Conservation (phyloP, 1,140 invertebrate genomes). For the Drosophila littoralis region DNA sequence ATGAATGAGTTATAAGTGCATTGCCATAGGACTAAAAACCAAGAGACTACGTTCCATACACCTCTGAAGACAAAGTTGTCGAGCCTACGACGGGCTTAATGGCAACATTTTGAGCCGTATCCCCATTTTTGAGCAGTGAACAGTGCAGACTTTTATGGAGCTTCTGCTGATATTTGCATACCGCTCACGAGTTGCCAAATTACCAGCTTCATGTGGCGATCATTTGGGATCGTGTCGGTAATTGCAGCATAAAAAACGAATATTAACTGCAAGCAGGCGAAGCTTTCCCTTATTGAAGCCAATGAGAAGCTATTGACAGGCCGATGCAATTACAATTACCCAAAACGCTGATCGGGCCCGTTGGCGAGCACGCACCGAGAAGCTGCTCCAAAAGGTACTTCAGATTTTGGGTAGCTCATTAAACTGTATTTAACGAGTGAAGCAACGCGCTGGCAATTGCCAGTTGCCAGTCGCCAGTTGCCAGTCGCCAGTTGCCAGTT, state of each 20-base stretch:
- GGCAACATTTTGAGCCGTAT: constrained; percentile 3
- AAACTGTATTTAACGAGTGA: constrained; percentile 70
- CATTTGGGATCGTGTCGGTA: constrained; percentile 72
- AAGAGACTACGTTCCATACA: too few relatives aligned
- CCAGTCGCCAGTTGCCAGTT: constrained; percentile 8
- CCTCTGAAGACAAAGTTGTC: too few relatives aligned
- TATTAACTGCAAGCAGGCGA: constrained; percentile 28
- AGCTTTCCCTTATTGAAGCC: constrained; percentile 54
- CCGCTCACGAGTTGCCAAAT: constrained; percentile 59
- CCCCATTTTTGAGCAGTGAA: background rate
- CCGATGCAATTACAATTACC: constrained; percentile 72
- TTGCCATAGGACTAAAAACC: too few relatives aligned
- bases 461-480: constrained; percentile 16
- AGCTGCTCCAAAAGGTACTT: constrained; percentile 15
- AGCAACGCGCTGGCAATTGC: constrained; percentile 46
- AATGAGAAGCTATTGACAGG: constrained; percentile 79
- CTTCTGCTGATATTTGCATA: constrained; percentile 54
- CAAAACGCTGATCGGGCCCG: constrained; percentile 63
- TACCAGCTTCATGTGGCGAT: constrained; percentile 41
- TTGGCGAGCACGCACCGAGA: constrained; percentile 60
- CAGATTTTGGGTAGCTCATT: constrained; percentile 56
- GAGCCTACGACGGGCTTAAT: background rate
- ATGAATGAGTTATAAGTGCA: too few relatives aligned
- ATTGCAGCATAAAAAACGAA: constrained; percentile 48
- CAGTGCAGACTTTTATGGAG: constrained; percentile 17